Conservation (phyloP, 2,888 invertebrate genomes). For the Listrodromus nycthemerus region DNA sequence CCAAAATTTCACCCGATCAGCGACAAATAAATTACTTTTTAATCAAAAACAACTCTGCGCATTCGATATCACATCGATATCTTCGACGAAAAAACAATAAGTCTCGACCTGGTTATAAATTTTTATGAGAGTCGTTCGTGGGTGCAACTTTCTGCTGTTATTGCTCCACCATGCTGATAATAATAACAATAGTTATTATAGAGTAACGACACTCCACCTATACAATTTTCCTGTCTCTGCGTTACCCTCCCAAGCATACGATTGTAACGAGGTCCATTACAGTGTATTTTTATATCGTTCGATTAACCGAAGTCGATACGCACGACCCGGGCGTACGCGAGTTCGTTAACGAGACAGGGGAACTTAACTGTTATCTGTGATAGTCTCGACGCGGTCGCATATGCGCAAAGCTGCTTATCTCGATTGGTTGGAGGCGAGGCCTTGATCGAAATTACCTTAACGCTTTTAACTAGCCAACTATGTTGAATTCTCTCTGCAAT, state of each 20-base stretch:
- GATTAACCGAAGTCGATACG: slow-evolving; percentile 38
- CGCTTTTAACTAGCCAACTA: slow-evolving; percentile 16
- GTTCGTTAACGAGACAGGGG: not conserved
- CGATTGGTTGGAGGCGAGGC: slow-evolving; percentile 1
- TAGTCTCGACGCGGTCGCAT: slow-evolving; percentile 20
- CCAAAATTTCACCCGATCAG: not conserved
- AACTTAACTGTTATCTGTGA: slow-evolving; percentile 45
- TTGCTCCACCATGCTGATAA: not conserved
- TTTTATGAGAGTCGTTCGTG: not conserved
- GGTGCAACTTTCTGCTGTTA: not conserved
- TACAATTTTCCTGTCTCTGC: slow-evolving; percentile 9
- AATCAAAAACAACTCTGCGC: not conserved
- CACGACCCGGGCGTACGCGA: not conserved
- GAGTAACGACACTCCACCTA: slow-evolving; percentile 26
- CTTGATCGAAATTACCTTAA: slow-evolving; percentile 10
- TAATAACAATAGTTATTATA: slow-evolving; percentile 31
- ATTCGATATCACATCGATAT: not conserved
- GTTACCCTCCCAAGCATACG: not conserved
- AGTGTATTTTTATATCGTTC: slow-evolving; percentile 53
- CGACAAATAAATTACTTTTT: not conserved
- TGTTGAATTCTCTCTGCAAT: not conserved
- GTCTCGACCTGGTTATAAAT: not conserved
- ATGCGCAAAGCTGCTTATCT: slow-evolving; percentile 36
- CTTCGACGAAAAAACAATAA: not conserved
- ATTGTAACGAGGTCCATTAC: slow-evolving; percentile 36